A percentile compares a stretch with the other conserved stretches of the same genome.
phyloP scores from a whole-genome alignment of 2,888 invertebrate species.

The Palloptera scutellata region DNA sequence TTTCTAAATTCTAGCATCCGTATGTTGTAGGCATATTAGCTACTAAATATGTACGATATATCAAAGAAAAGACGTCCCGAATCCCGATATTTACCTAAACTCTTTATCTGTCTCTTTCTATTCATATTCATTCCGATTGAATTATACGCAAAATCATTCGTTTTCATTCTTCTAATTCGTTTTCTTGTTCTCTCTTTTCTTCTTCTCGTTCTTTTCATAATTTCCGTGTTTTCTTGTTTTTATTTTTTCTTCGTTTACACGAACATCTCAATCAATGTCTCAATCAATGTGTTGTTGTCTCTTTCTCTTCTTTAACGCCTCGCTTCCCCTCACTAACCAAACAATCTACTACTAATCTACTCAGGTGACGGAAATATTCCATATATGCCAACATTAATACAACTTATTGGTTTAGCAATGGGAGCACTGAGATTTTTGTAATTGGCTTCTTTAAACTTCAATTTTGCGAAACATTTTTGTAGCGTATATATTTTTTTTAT shows the following conservation, averaged over 20 bases:
- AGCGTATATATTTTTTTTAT: not conserved
- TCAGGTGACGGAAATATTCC: slow-evolving; percentile 63
- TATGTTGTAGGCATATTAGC: no score
- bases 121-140: not conserved
- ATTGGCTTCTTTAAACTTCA: slow-evolving; percentile 13
- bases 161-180: slow-evolving; percentile 21
- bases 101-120: no score
- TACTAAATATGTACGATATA: no score
- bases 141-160: not conserved
- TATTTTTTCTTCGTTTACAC: slow-evolving; percentile 8
- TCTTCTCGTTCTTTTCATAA: slow-evolving; percentile 17
- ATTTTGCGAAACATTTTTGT: not conserved
- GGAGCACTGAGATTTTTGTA: slow-evolving; percentile 12
- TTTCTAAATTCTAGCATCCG: no score
- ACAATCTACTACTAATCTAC: slow-evolving; percentile 27
- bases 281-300: not conserved
- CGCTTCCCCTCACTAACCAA: not conserved
- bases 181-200: slow-evolving; percentile 26
- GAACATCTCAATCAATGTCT: slow-evolving; percentile 14
- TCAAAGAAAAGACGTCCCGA: no score
- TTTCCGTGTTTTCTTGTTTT: not conserved
- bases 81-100: no score
- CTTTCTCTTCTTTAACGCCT: slow-evolving; percentile 18
- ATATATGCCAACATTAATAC: slow-evolving; percentile 60
- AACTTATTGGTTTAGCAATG: slow-evolving; percentile 63